A percentile compares a stretch with the other conserved stretches of the same genome.
These are phyloP conservation scores for Rissa tridactyla DNA, from an alignment of 2,113 vertebrate species.

Conservation along the genomic window DNA sequence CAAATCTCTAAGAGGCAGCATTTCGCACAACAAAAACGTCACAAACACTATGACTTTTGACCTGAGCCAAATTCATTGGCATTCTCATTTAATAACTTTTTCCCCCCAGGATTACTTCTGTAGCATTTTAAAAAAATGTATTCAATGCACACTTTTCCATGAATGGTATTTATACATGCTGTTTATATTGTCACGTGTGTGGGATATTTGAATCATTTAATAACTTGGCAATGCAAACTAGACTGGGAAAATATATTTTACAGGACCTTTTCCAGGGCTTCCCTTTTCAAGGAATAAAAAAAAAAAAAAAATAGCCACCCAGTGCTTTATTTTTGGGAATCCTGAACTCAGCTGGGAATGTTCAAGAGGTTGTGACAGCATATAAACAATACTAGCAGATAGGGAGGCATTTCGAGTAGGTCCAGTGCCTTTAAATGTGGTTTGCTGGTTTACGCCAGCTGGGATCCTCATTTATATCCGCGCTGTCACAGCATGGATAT, in stretches of 20 bases:
- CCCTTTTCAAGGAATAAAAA: background rate
- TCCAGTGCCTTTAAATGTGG: conserved; percentile 17
- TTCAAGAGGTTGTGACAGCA: conserved; percentile 9
- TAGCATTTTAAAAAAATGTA: background rate
- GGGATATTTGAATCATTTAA: background rate
- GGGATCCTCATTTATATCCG: conserved; percentile 39
- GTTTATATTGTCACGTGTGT: background rate
- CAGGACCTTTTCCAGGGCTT: background rate
- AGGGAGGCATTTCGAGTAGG: conserved; percentile 7
- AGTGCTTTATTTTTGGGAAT: background rate
- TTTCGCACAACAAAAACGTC: background rate
- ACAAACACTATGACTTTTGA: background rate
- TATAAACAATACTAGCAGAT: background rate
- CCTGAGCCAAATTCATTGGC: background rate
- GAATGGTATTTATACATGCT: background rate
- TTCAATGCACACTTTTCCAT: fast-evolving
- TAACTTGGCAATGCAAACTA: background rate
- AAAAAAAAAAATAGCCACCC: background rate
- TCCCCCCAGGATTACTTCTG: background rate
- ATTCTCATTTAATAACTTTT: background rate
- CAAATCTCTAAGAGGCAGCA: background rate
- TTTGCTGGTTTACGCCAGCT: conserved; percentile 23
- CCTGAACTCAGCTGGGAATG: background rate
- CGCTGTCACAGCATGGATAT: background rate
- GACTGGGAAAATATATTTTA: background rate